phyloP scores from a whole-genome alignment of 2,797 vertebrate species.

The Chromobotia macracanthus region DNA sequence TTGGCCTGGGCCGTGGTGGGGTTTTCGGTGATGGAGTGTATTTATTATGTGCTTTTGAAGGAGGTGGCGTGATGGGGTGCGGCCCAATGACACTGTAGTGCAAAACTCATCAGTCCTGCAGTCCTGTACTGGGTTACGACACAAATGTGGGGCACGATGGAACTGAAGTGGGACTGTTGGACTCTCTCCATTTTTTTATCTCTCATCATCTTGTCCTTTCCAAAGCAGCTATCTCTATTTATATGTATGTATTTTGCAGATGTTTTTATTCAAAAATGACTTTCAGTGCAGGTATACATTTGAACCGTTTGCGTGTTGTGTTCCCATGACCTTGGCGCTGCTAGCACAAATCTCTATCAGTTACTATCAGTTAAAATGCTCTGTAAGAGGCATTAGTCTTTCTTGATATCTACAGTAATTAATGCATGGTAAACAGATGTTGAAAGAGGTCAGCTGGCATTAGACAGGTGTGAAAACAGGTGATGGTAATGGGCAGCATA shows the following conservation, averaged over 20 bases:
- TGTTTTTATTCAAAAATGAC: no score
- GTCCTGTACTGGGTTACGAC: conserved; percentile 63
- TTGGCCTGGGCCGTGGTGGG: conserved; percentile 72
- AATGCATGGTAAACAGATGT: conserved; percentile 77
- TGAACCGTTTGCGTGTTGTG: no score
- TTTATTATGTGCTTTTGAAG: conserved; percentile 73
- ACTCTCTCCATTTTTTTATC: conserved; percentile 26
- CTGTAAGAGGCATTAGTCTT: conserved; percentile 13
- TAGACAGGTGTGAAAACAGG: conserved; percentile 67
- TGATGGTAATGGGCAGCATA: conserved; percentile 81
- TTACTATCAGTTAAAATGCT: conserved; percentile 4
- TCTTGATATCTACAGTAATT: conserved; percentile 59
- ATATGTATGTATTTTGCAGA: background rate
- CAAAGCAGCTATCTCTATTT: background rate
- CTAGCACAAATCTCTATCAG: no score
- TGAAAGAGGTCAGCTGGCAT: conserved; percentile 68
- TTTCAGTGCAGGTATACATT: no score
- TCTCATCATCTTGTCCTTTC: conserved; percentile 37
- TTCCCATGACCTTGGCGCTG: no score
- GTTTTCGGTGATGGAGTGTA: conserved; percentile 81
- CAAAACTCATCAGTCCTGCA: conserved; percentile 69
- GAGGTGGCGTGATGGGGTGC: conserved; percentile 51
- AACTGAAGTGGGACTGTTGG: conserved; percentile 51
- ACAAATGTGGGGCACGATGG: conserved; percentile 70
- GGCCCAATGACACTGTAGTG: conserved; percentile 68